Percentiles rank a stretch among this genome's conserved stretches.
These are phyloP conservation scores for Ditylenchus dipsaci DNA, from an alignment of 1,140 invertebrate species.

Conservation along the genomic window DNA sequence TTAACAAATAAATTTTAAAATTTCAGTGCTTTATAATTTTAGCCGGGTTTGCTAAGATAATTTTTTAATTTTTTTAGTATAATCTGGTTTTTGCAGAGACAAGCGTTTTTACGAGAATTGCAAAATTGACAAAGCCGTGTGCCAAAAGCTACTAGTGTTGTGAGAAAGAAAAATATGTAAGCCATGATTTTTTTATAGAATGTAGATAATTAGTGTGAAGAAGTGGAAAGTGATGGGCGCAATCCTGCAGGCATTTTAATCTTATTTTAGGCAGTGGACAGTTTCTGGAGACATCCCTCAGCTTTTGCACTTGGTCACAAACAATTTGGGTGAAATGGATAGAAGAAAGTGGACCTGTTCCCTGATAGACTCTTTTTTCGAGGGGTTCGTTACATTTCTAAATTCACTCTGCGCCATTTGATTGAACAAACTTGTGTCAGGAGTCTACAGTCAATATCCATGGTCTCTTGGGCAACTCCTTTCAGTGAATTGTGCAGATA, in stretches of 20 bases:
- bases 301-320: slow-evolving; percentile 4
- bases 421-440: not conserved
- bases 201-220: too few relatives aligned
- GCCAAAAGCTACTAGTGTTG: slow-evolving; percentile 15
- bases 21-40: slow-evolving; percentile 21
- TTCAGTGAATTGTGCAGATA: slow-evolving; percentile 12
- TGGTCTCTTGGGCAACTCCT: not conserved
- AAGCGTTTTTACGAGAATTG: slow-evolving; percentile 15
- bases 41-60: not conserved
- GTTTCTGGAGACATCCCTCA: slow-evolving; percentile 21
- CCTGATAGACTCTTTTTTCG: slow-evolving; percentile 22
- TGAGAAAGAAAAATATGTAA: slow-evolving; percentile 30
- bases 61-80: not conserved
- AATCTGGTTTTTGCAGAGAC: not conserved
- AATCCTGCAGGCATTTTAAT: too few relatives aligned
- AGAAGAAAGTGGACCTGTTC: slow-evolving; percentile 1
- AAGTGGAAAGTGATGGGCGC: too few relatives aligned
- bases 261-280: slow-evolving; percentile 24
- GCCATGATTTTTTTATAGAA: not conserved
- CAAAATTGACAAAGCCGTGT: slow-evolving; percentile 31
- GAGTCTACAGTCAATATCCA: not conserved
- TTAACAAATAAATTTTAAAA: too few relatives aligned
- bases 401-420: too few relatives aligned
- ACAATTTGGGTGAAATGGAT: slow-evolving; percentile 4
- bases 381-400: slow-evolving; percentile 2